A percentile compares a stretch with the other conserved stretches of the same genome.
phyloP scores from a whole-genome alignment of 2,797 vertebrate genomes.

The Apogon hyalosoma region DNA sequence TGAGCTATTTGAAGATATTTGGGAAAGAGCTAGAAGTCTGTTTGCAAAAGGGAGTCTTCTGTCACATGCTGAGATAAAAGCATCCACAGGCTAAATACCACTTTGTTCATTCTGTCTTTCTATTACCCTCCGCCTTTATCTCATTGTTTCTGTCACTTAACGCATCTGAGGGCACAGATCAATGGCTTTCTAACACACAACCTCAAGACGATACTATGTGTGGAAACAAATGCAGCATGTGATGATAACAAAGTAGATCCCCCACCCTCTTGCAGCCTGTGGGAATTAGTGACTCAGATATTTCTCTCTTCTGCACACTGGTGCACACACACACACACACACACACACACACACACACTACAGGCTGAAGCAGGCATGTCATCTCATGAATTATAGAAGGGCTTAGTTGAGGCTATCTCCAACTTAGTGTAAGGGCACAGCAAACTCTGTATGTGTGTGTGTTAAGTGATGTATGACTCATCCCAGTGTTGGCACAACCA shows the following conservation, averaged over 20 bases:
- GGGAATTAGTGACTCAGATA: constrained; percentile 70
- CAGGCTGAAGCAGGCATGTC: constrained; percentile 59
- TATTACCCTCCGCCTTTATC: constrained; percentile 23
- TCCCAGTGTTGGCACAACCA: constrained; percentile 63
- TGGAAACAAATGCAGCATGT: constrained; percentile 33
- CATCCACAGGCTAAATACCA: constrained; percentile 43
- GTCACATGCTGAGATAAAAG: constrained; percentile 45
- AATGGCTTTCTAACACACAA: constrained; percentile 31
- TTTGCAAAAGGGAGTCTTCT: constrained; percentile 48
- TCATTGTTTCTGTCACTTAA: constrained; percentile 25
- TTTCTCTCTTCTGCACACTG: constrained; percentile 49
- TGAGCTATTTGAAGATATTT: constrained; percentile 35
- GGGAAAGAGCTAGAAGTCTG: constrained; percentile 13
- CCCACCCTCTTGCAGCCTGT: constrained; percentile 20
- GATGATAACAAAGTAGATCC: constrained; percentile 50
- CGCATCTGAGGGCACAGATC: constrained; percentile 34
- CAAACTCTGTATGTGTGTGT: constrained; percentile 52
- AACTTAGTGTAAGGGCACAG: constrained; percentile 61
- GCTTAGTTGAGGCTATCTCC: constrained; percentile 70
- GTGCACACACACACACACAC: too few relatives aligned
- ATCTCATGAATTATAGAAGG: constrained; percentile 73
- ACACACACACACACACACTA: constrained; percentile 27
- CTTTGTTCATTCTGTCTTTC: constrained; percentile 25
- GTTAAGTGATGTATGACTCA: constrained; percentile 77
- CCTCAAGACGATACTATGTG: constrained; percentile 20